phyloP scores from a whole-genome alignment of 2,113 vertebrate species.

The Paedocypris sp. region DNA sequence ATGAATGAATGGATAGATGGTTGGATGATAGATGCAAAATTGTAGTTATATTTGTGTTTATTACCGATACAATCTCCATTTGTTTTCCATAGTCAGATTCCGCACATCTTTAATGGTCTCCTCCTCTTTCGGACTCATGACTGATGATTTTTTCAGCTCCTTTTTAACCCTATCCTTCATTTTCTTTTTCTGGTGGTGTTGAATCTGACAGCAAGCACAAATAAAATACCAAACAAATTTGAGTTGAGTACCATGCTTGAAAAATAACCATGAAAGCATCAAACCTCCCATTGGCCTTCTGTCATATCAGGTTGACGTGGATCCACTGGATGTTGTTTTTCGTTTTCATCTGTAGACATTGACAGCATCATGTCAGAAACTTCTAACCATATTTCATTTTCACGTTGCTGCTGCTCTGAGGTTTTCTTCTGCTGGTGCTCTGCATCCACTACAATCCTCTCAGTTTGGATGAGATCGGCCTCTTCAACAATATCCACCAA shows the following conservation, averaged over 20 bases:
- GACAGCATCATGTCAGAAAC: constrained; percentile 61
- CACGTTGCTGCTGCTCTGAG: constrained; percentile 32
- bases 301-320: no score
- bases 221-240: background rate
- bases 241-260: background rate
- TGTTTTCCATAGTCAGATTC: constrained; percentile 61
- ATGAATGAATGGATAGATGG: no score
- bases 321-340: no score
- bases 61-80: constrained; percentile 89
- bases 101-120: constrained; percentile 60
- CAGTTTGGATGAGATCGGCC: constrained; percentile 78
- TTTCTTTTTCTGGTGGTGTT: constrained; percentile 63
- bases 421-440: constrained; percentile 31
- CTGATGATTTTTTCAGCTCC: constrained; percentile 60
- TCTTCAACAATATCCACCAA: constrained; percentile 74
- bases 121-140: constrained; percentile 69
- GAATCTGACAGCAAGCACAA: constrained; percentile 55
- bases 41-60: background rate
- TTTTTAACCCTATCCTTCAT: constrained; percentile 59
- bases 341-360: no score
- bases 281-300: no score
- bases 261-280: background rate
- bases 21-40: no score
- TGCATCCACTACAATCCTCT: constrained; percentile 73
- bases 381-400: constrained; percentile 32